Evolutionary conservation across 2,797 vertebrate species (phyloP).

Genomic region (Podargus strigoides): DNA sequence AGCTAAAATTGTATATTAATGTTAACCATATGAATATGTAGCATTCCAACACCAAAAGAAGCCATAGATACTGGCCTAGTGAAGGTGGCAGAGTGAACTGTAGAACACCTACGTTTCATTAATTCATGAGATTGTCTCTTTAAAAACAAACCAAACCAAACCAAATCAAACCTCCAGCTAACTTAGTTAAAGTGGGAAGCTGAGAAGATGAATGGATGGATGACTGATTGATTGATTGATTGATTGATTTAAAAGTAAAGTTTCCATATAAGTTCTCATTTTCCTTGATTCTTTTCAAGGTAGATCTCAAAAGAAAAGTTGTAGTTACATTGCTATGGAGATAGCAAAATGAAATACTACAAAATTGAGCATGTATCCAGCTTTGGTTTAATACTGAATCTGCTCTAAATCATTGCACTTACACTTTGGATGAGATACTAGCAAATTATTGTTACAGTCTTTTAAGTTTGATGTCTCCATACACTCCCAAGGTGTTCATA

Average conservation of each 20-base stretch:
- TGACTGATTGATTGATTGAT: neutral
- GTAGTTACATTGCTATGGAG: neutral
- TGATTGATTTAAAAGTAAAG: neutral
- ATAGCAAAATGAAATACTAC: neutral
- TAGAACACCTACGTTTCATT: neutral
- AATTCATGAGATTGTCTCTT: neutral
- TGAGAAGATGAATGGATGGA: neutral
- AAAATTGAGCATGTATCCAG: neutral
- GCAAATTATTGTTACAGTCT: neutral
- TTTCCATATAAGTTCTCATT: neutral
- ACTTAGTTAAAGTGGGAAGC: neutral
- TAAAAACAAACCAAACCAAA: neutral
- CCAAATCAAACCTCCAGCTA: rapidly evolving
- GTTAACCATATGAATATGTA: neutral
- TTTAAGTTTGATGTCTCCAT: neutral
- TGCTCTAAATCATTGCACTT: neutral
- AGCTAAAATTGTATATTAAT: neutral
- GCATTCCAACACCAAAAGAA: neutral
- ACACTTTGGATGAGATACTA: neutral
- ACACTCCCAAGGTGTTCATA: neutral
- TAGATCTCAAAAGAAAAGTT: neutral
- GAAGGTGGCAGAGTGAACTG: neutral
- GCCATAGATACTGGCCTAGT: neutral
- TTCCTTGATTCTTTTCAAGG: neutral
- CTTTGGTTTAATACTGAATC: neutral